Evolutionary conservation across 2,113 vertebrate genomes (phyloP).

Genomic region (Macheiramphus alcinus): DNA sequence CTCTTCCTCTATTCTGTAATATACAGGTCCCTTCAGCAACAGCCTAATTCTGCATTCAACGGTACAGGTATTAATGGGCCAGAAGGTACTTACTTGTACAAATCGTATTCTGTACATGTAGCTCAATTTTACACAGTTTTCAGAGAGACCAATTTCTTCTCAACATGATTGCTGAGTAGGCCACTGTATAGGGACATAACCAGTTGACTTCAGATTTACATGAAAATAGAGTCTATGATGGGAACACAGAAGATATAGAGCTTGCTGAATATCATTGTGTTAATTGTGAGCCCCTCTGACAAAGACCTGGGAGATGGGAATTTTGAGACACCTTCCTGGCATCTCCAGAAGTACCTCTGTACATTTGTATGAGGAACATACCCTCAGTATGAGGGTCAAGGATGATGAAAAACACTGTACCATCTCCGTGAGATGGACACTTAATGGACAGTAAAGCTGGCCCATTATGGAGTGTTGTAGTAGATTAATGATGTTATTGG

Average conservation of each 20-base stretch:
- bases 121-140: not conserved
- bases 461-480: not conserved
- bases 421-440: not conserved
- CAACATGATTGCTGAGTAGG: not conserved
- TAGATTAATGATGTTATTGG: not conserved
- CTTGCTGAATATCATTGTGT: not conserved
- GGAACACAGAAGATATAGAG: not conserved
- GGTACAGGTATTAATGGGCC: not conserved
- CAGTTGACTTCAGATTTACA: not conserved
- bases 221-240: not conserved
- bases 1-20: not conserved
- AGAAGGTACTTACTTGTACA: not conserved
- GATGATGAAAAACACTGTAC: not conserved
- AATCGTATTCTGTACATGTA: not conserved
- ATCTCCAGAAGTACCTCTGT: not conserved
- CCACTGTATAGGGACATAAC: not conserved
- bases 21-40: not conserved
- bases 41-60: not conserved
- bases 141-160: not conserved
- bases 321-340: not conserved
- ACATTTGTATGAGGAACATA: not conserved
- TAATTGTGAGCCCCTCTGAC: not conserved
- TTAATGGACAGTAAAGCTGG: not conserved
- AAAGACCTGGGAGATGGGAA: not conserved
- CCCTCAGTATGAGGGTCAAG: not conserved